These are phyloP conservation scores for Ooceraea biroi DNA, from an alignment of 1,140 invertebrate genomes.

Conservation along the genomic window DNA sequence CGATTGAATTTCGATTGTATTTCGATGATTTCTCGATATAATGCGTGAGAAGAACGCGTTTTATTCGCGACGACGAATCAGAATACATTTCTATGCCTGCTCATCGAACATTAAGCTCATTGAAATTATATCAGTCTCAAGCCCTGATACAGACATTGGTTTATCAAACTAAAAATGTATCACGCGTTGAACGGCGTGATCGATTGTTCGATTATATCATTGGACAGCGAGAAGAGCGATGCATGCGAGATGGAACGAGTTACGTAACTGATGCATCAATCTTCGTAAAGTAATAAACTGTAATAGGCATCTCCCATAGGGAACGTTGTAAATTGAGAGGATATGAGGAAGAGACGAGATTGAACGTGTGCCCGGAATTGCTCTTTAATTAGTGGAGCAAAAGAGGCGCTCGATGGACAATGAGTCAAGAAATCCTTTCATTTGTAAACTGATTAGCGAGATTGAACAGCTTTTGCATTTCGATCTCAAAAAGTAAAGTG, in stretches of 20 bases:
- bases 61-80: not conserved
- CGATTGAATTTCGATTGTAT: too few relatives aligned
- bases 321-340: slow-evolving; percentile 6
- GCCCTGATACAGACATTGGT: not conserved
- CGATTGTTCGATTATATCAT: not conserved
- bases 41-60: not conserved
- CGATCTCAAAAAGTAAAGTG: slow-evolving; percentile 11
- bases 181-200: not conserved
- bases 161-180: not conserved
- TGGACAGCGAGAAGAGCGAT: not conserved
- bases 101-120: not conserved
- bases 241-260: slow-evolving; percentile 23
- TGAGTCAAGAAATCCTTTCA: not conserved
- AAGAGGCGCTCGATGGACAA: slow-evolving; percentile 5
- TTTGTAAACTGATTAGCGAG: not conserved
- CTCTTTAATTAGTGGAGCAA: slow-evolving; percentile 27
- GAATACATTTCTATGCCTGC: not conserved
- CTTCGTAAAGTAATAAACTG: slow-evolving; percentile 29
- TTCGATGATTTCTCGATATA: not conserved
- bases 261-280: slow-evolving; percentile 58
- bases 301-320: not conserved
- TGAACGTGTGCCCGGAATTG: not conserved
- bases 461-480: slow-evolving; percentile 8
- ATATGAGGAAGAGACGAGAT: slow-evolving; percentile 4
- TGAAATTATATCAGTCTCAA: not conserved